These are phyloP conservation scores for Corydoras maculifer DNA, from an alignment of 2,113 vertebrate species.

Conservation along the genomic window DNA sequence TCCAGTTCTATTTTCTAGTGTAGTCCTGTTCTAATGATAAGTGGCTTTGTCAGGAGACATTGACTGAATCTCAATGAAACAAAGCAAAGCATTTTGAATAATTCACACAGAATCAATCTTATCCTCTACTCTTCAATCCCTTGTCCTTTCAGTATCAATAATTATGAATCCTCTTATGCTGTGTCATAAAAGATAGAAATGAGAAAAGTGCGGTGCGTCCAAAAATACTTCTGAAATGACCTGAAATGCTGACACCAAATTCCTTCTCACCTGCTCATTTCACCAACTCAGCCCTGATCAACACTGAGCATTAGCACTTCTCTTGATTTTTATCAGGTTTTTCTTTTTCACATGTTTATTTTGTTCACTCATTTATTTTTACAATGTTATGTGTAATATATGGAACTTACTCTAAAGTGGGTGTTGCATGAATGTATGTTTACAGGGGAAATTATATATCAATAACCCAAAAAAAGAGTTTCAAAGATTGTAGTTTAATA, in stretches of 20 bases:
- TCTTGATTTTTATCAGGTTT: constrained; percentile 36
- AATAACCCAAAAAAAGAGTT: constrained; percentile 53
- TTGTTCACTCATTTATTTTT: constrained; percentile 31
- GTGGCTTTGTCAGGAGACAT: background rate
- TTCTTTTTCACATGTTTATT: constrained; percentile 15
- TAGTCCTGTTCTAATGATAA: background rate
- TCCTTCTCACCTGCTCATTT: constrained; percentile 37
- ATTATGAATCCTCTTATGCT: constrained; percentile 35
- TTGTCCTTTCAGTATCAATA: constrained; percentile 30
- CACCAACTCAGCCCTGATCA: constrained; percentile 17
- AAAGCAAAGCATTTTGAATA: constrained; percentile 37
- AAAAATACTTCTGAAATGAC: constrained; percentile 9
- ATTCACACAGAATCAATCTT: constrained; percentile 19
- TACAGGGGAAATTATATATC: constrained; percentile 68
- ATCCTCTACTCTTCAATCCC: constrained; percentile 4
- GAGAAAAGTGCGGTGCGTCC: background rate
- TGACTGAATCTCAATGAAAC: background rate
- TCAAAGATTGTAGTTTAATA: constrained; percentile 56
- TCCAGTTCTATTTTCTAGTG: background rate
- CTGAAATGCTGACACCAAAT: constrained; percentile 22
- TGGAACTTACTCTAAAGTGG: constrained; percentile 72
- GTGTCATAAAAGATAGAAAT: background rate
- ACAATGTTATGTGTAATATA: constrained; percentile 71
- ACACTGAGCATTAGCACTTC: constrained; percentile 28
- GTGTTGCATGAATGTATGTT: constrained; percentile 82